phyloP scores from a whole-genome alignment of 1,140 invertebrate genomes.

The Sinella curviseta region DNA sequence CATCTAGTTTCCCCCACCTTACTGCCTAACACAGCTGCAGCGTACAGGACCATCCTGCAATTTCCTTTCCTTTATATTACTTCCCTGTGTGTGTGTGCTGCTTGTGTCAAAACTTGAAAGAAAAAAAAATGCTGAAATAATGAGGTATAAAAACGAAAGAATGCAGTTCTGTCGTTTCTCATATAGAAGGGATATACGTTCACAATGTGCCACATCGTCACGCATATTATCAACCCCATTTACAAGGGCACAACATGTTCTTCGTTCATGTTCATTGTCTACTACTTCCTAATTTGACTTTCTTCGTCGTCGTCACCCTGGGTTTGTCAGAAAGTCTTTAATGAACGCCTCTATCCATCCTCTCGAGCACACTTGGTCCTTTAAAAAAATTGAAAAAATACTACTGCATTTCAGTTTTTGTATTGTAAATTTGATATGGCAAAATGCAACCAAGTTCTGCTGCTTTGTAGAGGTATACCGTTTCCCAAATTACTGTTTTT shows the following conservation, averaged over 20 bases:
- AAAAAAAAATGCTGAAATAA: constrained; percentile 5
- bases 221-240: neutral
- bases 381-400: neutral
- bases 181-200: neutral
- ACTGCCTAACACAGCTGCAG: neutral
- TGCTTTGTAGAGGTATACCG: neutral
- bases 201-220: neutral
- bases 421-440: neutral
- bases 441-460: neutral
- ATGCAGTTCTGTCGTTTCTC: neutral
- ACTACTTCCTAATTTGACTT: neutral
- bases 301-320: constrained; percentile 4
- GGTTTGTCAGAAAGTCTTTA: constrained; percentile 2
- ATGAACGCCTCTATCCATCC: neutral
- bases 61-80: neutral
- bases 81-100: too few relatives aligned
- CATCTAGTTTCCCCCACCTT: neutral
- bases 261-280: neutral
- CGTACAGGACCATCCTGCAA: neutral
- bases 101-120: too few relatives aligned
- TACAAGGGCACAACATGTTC: neutral
- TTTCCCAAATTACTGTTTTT: neutral
- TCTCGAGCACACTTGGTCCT: neutral
- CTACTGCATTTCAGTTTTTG: neutral
- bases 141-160: neutral